A percentile compares a stretch with the other conserved stretches of the same genome.
phyloP scores from a whole-genome alignment of 2,888 invertebrate species.

The Venusia cambrica region DNA sequence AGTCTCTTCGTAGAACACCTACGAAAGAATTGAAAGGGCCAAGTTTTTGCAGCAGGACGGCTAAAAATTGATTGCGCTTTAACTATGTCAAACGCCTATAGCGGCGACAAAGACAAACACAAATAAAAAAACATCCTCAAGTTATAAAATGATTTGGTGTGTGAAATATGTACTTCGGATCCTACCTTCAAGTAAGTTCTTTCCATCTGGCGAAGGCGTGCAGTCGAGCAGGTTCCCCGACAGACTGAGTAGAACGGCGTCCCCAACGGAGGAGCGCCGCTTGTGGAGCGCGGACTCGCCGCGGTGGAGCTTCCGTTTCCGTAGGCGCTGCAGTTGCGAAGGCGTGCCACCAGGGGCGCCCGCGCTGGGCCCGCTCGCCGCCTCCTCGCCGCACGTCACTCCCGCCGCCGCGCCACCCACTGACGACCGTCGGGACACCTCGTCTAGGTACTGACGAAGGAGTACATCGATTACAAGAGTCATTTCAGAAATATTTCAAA shows the following conservation, averaged over 20 bases:
- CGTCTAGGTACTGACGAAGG: slow-evolving; percentile 61
- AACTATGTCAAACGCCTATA: too few species aligned
- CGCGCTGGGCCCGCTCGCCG: slow-evolving; percentile 28
- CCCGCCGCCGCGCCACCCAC: slow-evolving; percentile 50
- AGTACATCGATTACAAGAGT: too few species aligned
- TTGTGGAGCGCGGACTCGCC: slow-evolving; percentile 84
- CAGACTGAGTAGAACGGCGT: slow-evolving; percentile 90
- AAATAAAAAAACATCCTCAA: too few species aligned
- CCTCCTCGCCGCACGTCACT: slow-evolving; percentile 29
- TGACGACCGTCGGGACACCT: slow-evolving; percentile 73
- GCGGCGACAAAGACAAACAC: too few species aligned
- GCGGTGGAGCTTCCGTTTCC: slow-evolving; percentile 89
- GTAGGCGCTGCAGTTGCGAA: slow-evolving; percentile 74
- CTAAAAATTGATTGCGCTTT: too few species aligned
- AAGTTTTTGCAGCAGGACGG: too few species aligned
- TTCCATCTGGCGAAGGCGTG: slow-evolving; percentile 90
- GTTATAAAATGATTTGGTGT: too few species aligned
- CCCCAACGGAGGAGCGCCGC: slow-evolving; percentile 92
- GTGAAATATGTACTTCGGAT: too few species aligned
- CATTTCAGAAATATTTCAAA: too few species aligned
- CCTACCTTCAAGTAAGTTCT: slow-evolving; percentile 75
- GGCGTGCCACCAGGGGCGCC: slow-evolving; percentile 51
- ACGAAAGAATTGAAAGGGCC: too few species aligned
- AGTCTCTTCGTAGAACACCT: too few species aligned
- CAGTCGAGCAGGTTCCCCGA: slow-evolving; percentile 95